phyloP scores from a whole-genome alignment of 2,888 invertebrate species.

The Phrixothrix hirtus region DNA sequence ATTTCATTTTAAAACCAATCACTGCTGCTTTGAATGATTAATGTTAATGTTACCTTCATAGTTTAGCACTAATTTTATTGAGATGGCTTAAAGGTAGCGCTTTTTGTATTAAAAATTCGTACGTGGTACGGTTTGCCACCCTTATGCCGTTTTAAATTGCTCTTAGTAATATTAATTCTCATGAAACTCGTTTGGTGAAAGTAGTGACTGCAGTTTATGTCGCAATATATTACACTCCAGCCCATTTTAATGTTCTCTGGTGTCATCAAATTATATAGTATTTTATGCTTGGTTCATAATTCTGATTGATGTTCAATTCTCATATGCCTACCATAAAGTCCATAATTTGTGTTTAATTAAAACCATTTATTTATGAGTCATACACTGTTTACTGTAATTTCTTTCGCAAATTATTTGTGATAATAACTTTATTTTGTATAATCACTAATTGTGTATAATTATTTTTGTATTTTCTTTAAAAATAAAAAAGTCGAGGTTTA shows the following conservation, averaged over 20 bases:
- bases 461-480: neutral
- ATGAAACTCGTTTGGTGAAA: slow-evolving; percentile 19
- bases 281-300: slow-evolving; percentile 19
- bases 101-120: slow-evolving; percentile 4
- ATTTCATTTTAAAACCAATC: too few species aligned
- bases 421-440: neutral
- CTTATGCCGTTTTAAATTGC: slow-evolving; percentile 23
- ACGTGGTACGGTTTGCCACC: slow-evolving; percentile 10
- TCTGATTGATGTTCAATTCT: slow-evolving; percentile 17
- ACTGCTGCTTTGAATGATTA: too few species aligned
- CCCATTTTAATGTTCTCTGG: slow-evolving; percentile 19
- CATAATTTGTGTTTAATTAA: neutral
- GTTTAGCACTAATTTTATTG: too few species aligned
- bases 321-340: neutral
- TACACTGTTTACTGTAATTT: too few species aligned
- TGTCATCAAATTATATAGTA: slow-evolving; percentile 16
- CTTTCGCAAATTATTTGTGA: too few species aligned
- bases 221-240: slow-evolving; percentile 22
- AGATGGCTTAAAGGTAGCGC: too few species aligned
- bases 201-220: slow-evolving; percentile 25
- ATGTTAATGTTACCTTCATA: too few species aligned
- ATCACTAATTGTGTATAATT: neutral
- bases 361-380: neutral
- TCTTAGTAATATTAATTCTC: slow-evolving; percentile 23
- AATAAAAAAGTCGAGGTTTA: neutral